Conservation (phyloP, 1,140 invertebrate genomes). For the Archivesica marissinica region DNA sequence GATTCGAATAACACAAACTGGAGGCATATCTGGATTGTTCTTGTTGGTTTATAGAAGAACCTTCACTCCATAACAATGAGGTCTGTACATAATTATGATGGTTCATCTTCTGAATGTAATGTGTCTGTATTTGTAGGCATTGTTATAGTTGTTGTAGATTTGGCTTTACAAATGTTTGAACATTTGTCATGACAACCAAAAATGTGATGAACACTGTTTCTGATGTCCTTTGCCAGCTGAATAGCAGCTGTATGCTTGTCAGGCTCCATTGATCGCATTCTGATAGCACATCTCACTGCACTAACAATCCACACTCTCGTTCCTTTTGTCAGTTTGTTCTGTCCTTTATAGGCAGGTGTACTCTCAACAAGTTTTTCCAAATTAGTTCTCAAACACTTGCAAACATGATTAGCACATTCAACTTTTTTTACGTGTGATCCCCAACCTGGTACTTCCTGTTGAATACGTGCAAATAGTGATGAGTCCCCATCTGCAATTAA, state of each 20-base stretch:
- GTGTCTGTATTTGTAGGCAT: no score
- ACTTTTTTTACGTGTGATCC: conserved; percentile 26
- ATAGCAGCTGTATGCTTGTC: neutral
- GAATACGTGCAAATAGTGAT: conserved; percentile 77
- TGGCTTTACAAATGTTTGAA: no score
- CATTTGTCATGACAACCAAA: conserved; percentile 11
- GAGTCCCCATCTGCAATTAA: conserved; percentile 84
- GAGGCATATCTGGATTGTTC: no score
- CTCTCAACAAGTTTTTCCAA: conserved; percentile 56
- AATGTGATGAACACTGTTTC: neutral
- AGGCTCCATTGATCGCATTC: conserved; percentile 3
- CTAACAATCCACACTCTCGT: neutral
- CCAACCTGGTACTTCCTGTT: conserved; percentile 59
- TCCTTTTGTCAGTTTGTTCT: conserved; percentile 1
- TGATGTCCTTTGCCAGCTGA: neutral
- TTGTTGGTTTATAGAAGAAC: neutral
- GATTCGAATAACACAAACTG: no score
- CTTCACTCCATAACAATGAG: no score
- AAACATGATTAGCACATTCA: conserved; percentile 57
- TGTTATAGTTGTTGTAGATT: no score
- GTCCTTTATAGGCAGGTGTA: conserved; percentile 49
- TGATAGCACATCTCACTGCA: conserved; percentile 41
- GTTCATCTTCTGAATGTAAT: neutral
- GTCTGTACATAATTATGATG: no score
- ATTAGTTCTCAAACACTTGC: conserved; percentile 49